Percentiles rank a stretch among this genome's conserved stretches.
Conservation (phyloP, 2,797 vertebrate species). For the Sebastes cheni region DNA sequence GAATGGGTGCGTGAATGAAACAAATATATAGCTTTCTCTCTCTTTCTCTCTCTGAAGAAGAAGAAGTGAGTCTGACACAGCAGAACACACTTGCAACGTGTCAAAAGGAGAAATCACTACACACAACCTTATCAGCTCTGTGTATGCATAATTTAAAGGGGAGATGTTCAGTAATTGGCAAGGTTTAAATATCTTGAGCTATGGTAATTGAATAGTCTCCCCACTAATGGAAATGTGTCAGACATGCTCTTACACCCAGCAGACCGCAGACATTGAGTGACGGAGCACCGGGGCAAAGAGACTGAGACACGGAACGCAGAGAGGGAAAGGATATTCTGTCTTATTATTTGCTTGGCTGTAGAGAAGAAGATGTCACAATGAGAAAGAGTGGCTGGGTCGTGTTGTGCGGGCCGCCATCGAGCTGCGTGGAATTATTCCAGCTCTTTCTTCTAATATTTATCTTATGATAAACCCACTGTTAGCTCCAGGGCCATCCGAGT, state of each 20-base stretch:
- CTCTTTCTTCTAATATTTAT: slow-evolving; percentile 74
- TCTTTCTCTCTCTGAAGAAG: slow-evolving; percentile 6
- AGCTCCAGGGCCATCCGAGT: slow-evolving; percentile 59
- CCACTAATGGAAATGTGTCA: slow-evolving; percentile 86
- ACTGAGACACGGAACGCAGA: slow-evolving; percentile 41
- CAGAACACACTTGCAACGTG: slow-evolving; percentile 65
- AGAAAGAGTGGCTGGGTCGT: slow-evolving; percentile 60
- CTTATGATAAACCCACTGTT: slow-evolving; percentile 70
- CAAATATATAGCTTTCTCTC: slow-evolving; percentile 34
- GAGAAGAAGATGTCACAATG: slow-evolving; percentile 68
- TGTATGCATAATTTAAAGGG: slow-evolving; percentile 84
- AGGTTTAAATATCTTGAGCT: slow-evolving; percentile 85
- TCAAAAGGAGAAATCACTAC: slow-evolving; percentile 81
- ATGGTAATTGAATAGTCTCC: slow-evolving; percentile 86
- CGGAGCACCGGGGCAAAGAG: slow-evolving; percentile 54
- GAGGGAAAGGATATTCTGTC: slow-evolving; percentile 51
- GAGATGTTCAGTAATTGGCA: slow-evolving; percentile 87
- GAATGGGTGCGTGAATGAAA: slow-evolving; percentile 21
- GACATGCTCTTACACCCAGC: slow-evolving; percentile 81
- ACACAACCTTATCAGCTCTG: slow-evolving; percentile 77
- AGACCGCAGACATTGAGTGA: slow-evolving; percentile 76
- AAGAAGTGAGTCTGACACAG: slow-evolving; percentile 58
- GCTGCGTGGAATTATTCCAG: slow-evolving; percentile 59
- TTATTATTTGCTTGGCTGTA: slow-evolving; percentile 66
- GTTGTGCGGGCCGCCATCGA: slow-evolving; percentile 58